Conservation (phyloP, 1,140 invertebrate genomes). For the Patella vulgata region DNA sequence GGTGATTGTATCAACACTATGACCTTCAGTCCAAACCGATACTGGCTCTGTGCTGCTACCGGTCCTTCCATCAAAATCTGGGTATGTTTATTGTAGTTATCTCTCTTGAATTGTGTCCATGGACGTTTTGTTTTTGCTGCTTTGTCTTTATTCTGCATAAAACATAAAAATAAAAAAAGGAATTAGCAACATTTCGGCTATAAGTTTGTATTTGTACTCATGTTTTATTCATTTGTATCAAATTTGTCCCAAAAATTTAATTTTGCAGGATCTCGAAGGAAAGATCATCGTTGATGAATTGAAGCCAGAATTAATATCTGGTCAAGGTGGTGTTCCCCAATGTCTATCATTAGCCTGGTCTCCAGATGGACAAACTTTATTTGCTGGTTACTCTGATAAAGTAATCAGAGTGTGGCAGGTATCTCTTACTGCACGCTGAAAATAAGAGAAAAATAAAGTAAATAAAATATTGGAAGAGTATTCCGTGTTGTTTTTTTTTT, state of each 20-base stretch:
- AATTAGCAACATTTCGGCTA: too few relatives aligned
- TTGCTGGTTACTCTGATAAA: slow-evolving; percentile 99
- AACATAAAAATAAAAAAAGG: too few relatives aligned
- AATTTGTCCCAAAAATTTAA: slow-evolving; percentile 24
- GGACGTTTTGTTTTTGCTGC: too few relatives aligned
- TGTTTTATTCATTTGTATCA: too few relatives aligned
- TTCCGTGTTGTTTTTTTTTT: too few relatives aligned
- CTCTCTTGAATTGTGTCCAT: too few relatives aligned
- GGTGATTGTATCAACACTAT: slow-evolving; percentile 98
- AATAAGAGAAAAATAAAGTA: too few relatives aligned
- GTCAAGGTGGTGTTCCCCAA: slow-evolving; percentile 81
- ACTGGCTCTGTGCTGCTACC: slow-evolving; percentile 99
- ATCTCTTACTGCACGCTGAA: slow-evolving; percentile 59
- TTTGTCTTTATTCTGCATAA: too few relatives aligned
- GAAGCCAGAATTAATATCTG: slow-evolving; percentile 87
- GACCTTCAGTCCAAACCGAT: slow-evolving; percentile 99
- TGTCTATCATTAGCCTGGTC: slow-evolving; percentile 99
- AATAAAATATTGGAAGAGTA: too few relatives aligned
- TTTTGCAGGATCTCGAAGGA: slow-evolving; percentile 91
- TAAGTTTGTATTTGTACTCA: too few relatives aligned
- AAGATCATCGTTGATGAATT: slow-evolving; percentile 99
- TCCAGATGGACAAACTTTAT: slow-evolving; percentile 97
- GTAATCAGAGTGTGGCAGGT: slow-evolving; percentile 99
- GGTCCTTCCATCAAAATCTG: slow-evolving; percentile 99
- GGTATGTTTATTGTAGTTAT: slow-evolving; percentile 75